Evolutionary conservation across 1,140 invertebrate species (phyloP), one percentile per base, ranked within the genome.

Genomic region (Pygmarrhopalites habei): DNA sequence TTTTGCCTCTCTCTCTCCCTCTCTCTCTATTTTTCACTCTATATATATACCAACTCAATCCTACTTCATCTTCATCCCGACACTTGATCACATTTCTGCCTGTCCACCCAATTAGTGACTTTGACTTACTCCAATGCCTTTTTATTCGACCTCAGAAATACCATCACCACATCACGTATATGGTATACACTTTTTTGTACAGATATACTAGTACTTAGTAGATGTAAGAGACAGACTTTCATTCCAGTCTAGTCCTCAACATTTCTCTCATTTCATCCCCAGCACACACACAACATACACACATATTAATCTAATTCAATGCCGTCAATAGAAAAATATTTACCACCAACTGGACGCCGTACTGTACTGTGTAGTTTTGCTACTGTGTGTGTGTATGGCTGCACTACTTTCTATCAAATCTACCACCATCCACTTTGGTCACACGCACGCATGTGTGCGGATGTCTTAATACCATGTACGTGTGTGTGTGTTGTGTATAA

Each of bases 71-170:
- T 53, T 26, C 47, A 52, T 26, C 35, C 23, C 35, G 17, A 28
- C 28, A 52, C 47, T 61, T 61, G 23, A 39, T 61, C 46, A 49
- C 49, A 29, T 39, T 41, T 61, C 25, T 44, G 17, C 32, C 23
- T 43, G 49, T 61, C 60, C 60, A 61, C 32, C 60, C 60, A 61
- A 52, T 61, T 61, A 53, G 49, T 26, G 14, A 25, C 28, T 52
- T 29, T 28, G 25, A 44, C 46, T 30, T 2, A 47, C 19, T 17
- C 39, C 35, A 41, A 44, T 26, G 7, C 4, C 21, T 10, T 35
- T 56, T 56, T 32, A n/a, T 26, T 26, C 49, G 21, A 26, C 28
- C 49, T 28, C 28, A 2, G 1, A 3, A 7, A 17, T 1, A 14
- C 30, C 30, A 2, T 53, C 51, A 26, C n/a, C 15, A 15, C 49